Percentiles rank a stretch among this genome's conserved stretches.
phyloP scores from a whole-genome alignment of 2,888 invertebrate genomes.

The Lacanobia wlatinum region DNA sequence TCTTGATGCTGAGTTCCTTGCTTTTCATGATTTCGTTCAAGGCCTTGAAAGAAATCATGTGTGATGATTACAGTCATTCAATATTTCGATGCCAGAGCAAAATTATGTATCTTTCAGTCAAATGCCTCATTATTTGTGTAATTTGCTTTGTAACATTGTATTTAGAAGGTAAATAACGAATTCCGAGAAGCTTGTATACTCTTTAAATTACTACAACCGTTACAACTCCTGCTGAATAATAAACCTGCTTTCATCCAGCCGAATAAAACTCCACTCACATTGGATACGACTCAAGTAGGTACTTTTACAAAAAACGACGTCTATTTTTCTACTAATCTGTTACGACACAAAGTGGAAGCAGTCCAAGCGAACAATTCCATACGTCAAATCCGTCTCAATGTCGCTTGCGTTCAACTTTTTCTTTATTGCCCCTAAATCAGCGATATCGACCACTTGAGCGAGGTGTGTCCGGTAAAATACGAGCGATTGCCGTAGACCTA shows the following conservation, averaged over 20 bases:
- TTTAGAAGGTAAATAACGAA: background rate
- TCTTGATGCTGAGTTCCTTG: too few relatives aligned
- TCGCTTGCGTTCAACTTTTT: conserved; percentile 36
- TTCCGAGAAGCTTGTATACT: background rate
- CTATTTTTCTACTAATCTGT: conserved; percentile 18
- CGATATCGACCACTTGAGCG: conserved; percentile 48
- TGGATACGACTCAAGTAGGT: conserved; percentile 19
- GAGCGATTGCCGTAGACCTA: conserved; percentile 61
- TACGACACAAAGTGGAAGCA: conserved; percentile 33
- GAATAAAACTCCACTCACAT: conserved; percentile 25
- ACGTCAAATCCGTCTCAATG: conserved; percentile 45
- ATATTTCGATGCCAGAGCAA: background rate
- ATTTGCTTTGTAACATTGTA: conserved; percentile 23
- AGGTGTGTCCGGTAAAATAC: conserved; percentile 57
- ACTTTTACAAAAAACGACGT: too few relatives aligned
- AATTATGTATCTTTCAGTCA: conserved; percentile 1
- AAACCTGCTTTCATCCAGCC: conserved; percentile 5
- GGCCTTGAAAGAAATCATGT: too few relatives aligned
- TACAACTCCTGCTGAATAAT: conserved; percentile 24
- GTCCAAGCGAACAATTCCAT: conserved; percentile 36
- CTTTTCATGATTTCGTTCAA: too few relatives aligned
- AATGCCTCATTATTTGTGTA: conserved; percentile 11
- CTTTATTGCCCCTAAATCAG: conserved; percentile 50
- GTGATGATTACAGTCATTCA: background rate
- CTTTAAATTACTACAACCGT: conserved; percentile 10